These are phyloP conservation scores for Brachystomella parvula DNA, from an alignment of 1,140 invertebrate genomes.

Conservation along the genomic window DNA sequence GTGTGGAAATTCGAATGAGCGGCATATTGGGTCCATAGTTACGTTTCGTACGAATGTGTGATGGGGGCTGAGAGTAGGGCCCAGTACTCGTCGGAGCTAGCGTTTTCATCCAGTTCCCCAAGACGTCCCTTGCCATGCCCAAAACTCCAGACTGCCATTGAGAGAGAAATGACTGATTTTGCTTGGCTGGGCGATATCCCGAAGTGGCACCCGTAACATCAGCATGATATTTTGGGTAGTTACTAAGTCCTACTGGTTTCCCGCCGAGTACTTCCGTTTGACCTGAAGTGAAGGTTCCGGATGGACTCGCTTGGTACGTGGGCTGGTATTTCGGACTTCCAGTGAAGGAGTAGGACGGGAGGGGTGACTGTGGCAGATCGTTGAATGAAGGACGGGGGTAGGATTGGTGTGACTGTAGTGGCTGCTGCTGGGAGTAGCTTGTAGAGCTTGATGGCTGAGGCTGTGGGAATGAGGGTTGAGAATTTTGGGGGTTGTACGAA, in stretches of 20 bases:
- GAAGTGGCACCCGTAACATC: neutral
- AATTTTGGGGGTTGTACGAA: too few relatives aligned
- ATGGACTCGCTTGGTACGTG: neutral
- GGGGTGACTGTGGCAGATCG: neutral
- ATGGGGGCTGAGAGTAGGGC: neutral
- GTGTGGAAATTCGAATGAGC: neutral
- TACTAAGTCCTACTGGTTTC: neutral
- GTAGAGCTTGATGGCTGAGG: too few relatives aligned
- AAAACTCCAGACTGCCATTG: neutral
- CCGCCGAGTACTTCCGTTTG: neutral
- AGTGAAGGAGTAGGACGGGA: neutral
- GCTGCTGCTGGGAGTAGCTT: too few relatives aligned
- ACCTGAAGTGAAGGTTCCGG: neutral
- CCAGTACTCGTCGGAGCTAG: neutral
- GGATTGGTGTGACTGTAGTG: neutral
- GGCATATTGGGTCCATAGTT: neutral
- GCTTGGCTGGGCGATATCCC: neutral
- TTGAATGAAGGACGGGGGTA: neutral
- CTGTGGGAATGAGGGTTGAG: too few relatives aligned
- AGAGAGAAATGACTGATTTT: neutral
- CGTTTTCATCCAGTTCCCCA: neutral
- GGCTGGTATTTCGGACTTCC: neutral
- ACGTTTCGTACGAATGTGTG: neutral
- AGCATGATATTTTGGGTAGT: neutral
- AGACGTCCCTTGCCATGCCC: neutral